These are phyloP conservation scores for Eolophus roseicapilla DNA, from an alignment of 2,113 vertebrate genomes.

Conservation along the genomic window DNA sequence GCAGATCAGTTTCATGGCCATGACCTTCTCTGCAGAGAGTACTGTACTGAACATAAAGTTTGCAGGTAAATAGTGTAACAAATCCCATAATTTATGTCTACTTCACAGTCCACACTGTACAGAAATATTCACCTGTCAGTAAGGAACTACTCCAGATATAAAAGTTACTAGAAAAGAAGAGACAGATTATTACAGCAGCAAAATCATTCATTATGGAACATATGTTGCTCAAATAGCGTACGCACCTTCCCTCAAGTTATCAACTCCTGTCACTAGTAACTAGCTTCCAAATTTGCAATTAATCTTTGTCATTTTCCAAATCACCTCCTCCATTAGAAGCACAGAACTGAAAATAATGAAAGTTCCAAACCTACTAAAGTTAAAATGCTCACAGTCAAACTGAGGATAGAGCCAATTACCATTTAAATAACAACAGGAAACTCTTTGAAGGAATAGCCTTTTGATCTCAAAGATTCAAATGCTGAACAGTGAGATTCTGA, in stretches of 20 bases:
- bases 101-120: not conserved
- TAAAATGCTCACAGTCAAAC: constrained; percentile 49
- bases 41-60: not conserved
- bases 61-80: not conserved
- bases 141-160: not conserved
- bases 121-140: not conserved
- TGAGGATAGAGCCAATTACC: constrained; percentile 61
- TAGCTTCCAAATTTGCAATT: constrained; percentile 16
- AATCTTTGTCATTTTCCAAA: constrained; percentile 8
- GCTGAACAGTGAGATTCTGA: constrained; percentile 31
- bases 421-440: constrained; percentile 71
- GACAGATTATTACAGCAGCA: not conserved
- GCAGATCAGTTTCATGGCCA: not conserved
- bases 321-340: constrained; percentile 13
- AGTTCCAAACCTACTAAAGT: constrained; percentile 31
- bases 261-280: not conserved
- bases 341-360: constrained; percentile 55
- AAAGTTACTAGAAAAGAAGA: not conserved
- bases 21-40: not conserved
- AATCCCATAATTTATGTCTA: not conserved
- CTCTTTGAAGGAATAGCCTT: constrained; percentile 67
- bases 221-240: not conserved
- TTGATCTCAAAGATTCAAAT: constrained; percentile 62
- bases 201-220: not conserved
- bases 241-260: not conserved